Base-by-base conservation (phyloP, 1,140 invertebrate genomes). In the Drosophila melanica region DNA sequence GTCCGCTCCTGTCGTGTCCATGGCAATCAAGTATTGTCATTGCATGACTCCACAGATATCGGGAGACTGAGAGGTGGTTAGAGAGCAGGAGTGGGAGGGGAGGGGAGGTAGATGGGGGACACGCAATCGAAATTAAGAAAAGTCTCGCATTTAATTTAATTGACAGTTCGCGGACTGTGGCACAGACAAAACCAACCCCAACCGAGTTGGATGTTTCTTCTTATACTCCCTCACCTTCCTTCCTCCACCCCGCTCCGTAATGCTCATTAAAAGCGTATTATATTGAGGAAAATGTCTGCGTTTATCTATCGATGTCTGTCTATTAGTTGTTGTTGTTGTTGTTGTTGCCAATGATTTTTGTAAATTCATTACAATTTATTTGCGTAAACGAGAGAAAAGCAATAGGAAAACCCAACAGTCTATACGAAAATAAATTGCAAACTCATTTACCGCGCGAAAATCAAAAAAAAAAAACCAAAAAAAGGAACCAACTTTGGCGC, bases 341-440 rank as follows among this genome's bases (percentile, higher is more conserved):
- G 48, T 37, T 67, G 37, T 41, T 45, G 60, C 66, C 62, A 59
- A 65, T 65, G 77, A 75, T 79, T 90, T 82, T 58, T 89, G 77
- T 77, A 79, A 84, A 89, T 89, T 89, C 84, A 90, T 84, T 89
- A 80, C 67, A 78, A 79, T 78, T 86, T 81, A 81, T 81, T 86
- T 79, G 75, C 64, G 18, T 37, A 27, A 27, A 27, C 27, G 27
- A 27, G 27, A 27, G 27, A 27, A 27, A 27, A 27, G 27, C 27
- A 27, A 27, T 50, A 55, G 33, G 23, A 47, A 30, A 45, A 57
- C 11, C 20, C 35, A 8, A 10, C 18, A 54, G n/a, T 62, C 64
- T 54, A 53, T 47, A 11, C 20, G 33, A 55, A 79, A 82, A 77
- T 72, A 89, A 89, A 80, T 84, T 89, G 84, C 80, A 80, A 82